Conservation (phyloP, 2,797 vertebrate species). For the Allobates femoralis region DNA sequence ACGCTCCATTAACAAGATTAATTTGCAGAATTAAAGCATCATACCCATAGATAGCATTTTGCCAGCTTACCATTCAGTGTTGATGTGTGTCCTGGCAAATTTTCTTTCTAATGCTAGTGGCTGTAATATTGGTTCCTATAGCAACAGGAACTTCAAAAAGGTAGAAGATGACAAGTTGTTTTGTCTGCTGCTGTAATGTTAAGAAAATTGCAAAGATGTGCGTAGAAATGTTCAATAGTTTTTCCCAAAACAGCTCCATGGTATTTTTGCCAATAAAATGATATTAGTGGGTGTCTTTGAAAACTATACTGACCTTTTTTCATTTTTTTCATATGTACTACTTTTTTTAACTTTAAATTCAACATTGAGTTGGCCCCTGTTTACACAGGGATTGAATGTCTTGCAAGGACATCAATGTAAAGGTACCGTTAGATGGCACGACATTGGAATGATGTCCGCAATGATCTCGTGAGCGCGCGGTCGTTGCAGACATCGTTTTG, state of each 20-base stretch:
- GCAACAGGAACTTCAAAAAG: slow-evolving; percentile 17
- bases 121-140: not conserved
- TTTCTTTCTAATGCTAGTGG: not conserved
- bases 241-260: not conserved
- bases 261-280: not conserved
- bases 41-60: slow-evolving; percentile 11
- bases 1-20: not conserved
- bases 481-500: too few species aligned
- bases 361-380: not conserved
- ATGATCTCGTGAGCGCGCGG: too few species aligned
- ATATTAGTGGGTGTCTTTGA: too few species aligned
- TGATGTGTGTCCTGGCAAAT: slow-evolving; percentile 1
- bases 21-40: not conserved
- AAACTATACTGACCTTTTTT: not conserved
- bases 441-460: too few species aligned
- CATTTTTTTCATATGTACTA: not conserved
- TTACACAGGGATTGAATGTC: not conserved
- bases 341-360: not conserved
- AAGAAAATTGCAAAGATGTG: not conserved
- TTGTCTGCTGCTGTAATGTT: slow-evolving; percentile 5
- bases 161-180: slow-evolving; percentile 13
- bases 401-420: not conserved
- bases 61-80: not conserved
- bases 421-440: too few species aligned
- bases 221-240: not conserved